Base-by-base conservation (phyloP, 2,888 invertebrate species). In the Elmis aenea region DNA sequence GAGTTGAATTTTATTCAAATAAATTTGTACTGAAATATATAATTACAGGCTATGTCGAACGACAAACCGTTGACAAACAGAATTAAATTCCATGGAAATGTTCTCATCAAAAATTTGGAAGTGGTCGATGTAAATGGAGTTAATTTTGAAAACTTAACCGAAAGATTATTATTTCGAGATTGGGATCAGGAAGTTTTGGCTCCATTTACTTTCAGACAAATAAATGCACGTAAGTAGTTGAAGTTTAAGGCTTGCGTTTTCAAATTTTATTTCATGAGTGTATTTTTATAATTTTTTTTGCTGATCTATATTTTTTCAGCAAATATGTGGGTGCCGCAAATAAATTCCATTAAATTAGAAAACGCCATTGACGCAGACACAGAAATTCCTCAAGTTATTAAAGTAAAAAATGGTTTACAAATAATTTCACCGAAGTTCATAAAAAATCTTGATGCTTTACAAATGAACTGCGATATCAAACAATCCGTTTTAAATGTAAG, bases 101-200 rank as follows among this genome's bases (percentile, higher is more conserved):
- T 48, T 3, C 32, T 16, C 22, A 35, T 38, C 3, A 34, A 41
- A 23, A 28, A 38, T n/a, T 20, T 48, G 10, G 25, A 37, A 27
- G 37, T 57, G 4, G 26, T 26, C 10, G 36, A 36, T 23, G 46
- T 65, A 3, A 64, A 66, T 34, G 38, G 53, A 25, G 46, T 61
- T n/a, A 31, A 62, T 45, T 54, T 64, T 15, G 38, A 33, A 26
- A 30, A 45, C 12, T 40, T 64, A 6, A 52, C 54, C 3, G 28
- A 30, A 27, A 51, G 50, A 36, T 23, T 61, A 13, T 48, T 64
- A 5, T 57, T 52, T 30, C 58, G 48, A 40, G 38, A 45, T n/a
- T 49, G 39, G 14, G 45, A 52, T 24, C 62, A 64, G 51, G 51
- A 46, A 12, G 52, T 65, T 26, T 44, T 42, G 2, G 58, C 51